phyloP scores from a whole-genome alignment of 2,797 vertebrate species.

The Brotula barbata region DNA sequence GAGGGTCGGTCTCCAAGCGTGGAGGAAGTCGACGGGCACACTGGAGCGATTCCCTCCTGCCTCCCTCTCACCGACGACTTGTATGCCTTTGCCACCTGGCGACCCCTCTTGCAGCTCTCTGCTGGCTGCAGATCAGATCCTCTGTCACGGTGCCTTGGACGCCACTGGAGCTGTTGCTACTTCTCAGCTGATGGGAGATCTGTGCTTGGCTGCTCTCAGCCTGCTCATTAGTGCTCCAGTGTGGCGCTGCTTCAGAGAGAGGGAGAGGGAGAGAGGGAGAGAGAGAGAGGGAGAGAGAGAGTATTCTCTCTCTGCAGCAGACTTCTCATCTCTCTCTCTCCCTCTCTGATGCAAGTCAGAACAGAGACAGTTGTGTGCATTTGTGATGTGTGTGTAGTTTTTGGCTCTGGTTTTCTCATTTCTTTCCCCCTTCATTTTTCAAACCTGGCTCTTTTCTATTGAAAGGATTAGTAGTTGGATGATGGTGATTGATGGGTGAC shows the following conservation, averaged over 20 bases:
- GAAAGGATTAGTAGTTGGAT: slow-evolving; percentile 13
- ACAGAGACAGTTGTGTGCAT: slow-evolving; percentile 52
- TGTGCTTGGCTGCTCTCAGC: slow-evolving; percentile 49
- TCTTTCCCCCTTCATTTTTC: slow-evolving; percentile 11
- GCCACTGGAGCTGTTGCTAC: slow-evolving; percentile 49
- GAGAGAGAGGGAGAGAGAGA: slow-evolving; percentile 8
- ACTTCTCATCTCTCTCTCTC: no score
- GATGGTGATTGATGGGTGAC: no score
- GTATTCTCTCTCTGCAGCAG: slow-evolving; percentile 59
- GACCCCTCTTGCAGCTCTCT: slow-evolving; percentile 38
- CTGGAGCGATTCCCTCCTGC: slow-evolving; percentile 30
- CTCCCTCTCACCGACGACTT: slow-evolving; percentile 30
- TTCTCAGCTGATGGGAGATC: slow-evolving; percentile 62
- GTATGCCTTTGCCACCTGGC: slow-evolving; percentile 58
- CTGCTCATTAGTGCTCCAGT: slow-evolving; percentile 68
- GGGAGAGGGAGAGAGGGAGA: slow-evolving; percentile 24
- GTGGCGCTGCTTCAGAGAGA: slow-evolving; percentile 60
- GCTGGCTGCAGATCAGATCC: slow-evolving; percentile 64
- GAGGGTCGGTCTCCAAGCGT: slow-evolving; percentile 52
- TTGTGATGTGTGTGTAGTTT: slow-evolving; percentile 27
- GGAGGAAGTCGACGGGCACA: slow-evolving; percentile 14
- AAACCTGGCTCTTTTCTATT: slow-evolving; percentile 14
- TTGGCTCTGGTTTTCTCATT: slow-evolving; percentile 17
- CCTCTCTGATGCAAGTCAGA: slow-evolving; percentile 55
- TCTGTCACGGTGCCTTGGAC: slow-evolving; percentile 39